Conservation (phyloP, 1,140 invertebrate species). For the Phthorimaea operculella region DNA sequence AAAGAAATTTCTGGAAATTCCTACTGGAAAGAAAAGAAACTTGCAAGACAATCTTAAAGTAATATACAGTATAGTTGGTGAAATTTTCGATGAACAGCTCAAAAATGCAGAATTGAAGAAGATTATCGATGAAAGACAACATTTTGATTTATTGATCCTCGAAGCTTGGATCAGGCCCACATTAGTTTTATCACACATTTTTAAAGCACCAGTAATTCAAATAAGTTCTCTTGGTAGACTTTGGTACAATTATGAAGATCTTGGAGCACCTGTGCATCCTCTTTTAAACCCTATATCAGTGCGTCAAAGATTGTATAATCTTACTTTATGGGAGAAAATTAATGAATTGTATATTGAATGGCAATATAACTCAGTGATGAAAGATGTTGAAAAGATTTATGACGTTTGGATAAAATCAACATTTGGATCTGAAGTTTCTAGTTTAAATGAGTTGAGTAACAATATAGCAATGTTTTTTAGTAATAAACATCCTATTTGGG, state of each 20-base stretch:
- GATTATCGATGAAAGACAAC: constrained; percentile 2
- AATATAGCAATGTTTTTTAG: constrained; percentile 67
- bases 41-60: background rate
- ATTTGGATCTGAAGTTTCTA: constrained; percentile 28
- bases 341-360: background rate
- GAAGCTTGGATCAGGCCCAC: background rate
- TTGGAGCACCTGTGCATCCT: background rate
- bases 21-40: background rate
- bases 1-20: background rate
- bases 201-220: constrained; percentile 4
- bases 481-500: constrained; percentile 60
- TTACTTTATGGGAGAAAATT: constrained; percentile 6
- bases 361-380: background rate
- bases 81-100: background rate
- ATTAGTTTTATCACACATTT: background rate
- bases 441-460: constrained; percentile 48
- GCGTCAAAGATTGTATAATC: background rate
- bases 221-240: constrained; percentile 4
- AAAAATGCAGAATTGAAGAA: background rate
- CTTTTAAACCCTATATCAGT: background rate
- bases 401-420: constrained; percentile 17
- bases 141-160: constrained; percentile 5
- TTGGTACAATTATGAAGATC: background rate
- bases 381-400: constrained; percentile 9
- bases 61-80: background rate